These are phyloP conservation scores for Sarcophaga rosellei DNA, from an alignment of 2,888 invertebrate species.

Conservation along the genomic window DNA sequence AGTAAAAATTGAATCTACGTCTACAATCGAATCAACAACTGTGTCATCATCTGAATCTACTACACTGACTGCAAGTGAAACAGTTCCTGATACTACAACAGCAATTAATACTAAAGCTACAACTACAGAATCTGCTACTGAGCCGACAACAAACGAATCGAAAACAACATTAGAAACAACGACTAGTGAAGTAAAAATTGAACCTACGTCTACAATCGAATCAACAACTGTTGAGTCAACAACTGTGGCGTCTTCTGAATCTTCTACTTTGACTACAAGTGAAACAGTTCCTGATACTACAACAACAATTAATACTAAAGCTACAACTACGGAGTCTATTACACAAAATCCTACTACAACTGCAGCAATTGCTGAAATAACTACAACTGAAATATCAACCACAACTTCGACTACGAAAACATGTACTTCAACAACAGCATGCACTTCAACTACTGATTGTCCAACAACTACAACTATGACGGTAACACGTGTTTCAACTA, in stretches of 20 bases:
- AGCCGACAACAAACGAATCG: not conserved
- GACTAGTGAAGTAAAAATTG: not conserved
- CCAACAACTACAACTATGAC: not conserved
- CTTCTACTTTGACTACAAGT: not conserved
- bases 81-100: not conserved
- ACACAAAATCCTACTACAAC: not conserved
- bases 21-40: not conserved
- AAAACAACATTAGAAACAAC: not conserved
- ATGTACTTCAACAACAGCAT: not conserved
- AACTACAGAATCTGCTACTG: not conserved
- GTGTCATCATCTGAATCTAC: not conserved
- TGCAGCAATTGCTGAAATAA: constrained; percentile 1
- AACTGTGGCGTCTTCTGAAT: not conserved
- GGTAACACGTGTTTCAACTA: not conserved
- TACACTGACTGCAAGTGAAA: not conserved
- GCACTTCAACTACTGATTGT: not conserved
- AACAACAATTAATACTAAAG: not conserved
- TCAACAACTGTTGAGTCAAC: not conserved
- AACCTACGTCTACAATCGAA: not conserved
- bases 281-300: not conserved
- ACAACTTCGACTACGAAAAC: not conserved
- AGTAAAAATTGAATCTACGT: not conserved
- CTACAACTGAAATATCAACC: constrained; percentile 10
- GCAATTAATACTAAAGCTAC: not conserved
- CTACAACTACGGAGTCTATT: not conserved